Conservation (phyloP, 2,888 invertebrate genomes). For the Ophion ellenae region DNA sequence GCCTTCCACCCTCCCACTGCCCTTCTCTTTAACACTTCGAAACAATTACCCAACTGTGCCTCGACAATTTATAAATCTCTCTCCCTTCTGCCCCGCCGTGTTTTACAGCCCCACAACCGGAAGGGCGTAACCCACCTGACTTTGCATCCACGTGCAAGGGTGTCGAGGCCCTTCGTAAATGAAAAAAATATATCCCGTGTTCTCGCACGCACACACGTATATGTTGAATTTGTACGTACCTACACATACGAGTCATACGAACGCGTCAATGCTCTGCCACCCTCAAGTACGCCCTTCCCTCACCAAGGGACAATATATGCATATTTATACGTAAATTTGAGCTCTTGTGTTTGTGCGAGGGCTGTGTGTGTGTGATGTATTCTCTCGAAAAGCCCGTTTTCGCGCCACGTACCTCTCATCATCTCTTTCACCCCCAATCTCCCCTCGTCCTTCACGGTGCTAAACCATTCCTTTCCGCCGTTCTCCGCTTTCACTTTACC, state of each 20-base stretch:
- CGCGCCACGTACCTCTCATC: conserved; percentile 62
- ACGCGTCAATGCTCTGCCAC: too few relatives aligned
- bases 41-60: conserved; percentile 80
- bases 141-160: too few relatives aligned
- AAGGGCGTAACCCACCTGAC: too few relatives aligned
- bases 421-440: conserved; percentile 49
- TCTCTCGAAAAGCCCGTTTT: conserved; percentile 50
- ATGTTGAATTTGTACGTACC: too few relatives aligned
- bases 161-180: too few relatives aligned
- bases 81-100: conserved; percentile 33
- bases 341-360: neutral
- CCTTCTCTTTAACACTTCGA: conserved; percentile 62
- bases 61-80: conserved; percentile 80
- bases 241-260: too few relatives aligned
- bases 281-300: neutral
- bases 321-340: neutral
- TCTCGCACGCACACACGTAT: too few relatives aligned
- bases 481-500: conserved; percentile 51
- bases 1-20: neutral
- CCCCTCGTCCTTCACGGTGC: conserved; percentile 15
- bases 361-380: conserved; percentile 12
- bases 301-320: neutral
- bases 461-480: conserved; percentile 23
- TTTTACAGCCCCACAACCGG: too few relatives aligned
- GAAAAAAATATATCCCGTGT: neutral